A percentile compares a stretch with the other conserved stretches of the same genome.
These are phyloP conservation scores for Phortica magna DNA, from an alignment of 2,888 invertebrate genomes.

Conservation along the genomic window DNA sequence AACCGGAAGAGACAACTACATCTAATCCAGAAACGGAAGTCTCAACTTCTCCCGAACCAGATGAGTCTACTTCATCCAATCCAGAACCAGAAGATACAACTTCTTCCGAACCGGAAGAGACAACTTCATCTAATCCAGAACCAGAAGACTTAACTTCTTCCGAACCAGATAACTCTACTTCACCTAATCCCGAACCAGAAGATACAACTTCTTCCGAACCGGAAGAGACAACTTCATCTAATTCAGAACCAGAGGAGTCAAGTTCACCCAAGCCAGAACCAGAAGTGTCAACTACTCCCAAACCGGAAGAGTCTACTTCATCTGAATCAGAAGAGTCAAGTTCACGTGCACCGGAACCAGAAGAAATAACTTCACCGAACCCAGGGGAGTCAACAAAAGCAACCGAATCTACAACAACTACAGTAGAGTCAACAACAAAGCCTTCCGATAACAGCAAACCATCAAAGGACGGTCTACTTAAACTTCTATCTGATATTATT, in stretches of 20 bases:
- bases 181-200: no score
- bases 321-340: not conserved
- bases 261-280: not conserved
- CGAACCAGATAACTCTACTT: not conserved
- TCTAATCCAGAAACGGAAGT: constrained; percentile 13
- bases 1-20: not conserved
- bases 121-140: not conserved
- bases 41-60: constrained; percentile 24
- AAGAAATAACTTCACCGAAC: not conserved
- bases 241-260: not conserved
- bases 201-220: no score
- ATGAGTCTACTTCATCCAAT: not conserved
- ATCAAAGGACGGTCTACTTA: not conserved
- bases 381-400: not conserved
- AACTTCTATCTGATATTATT: not conserved
- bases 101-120: not conserved
- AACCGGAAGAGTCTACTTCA: not conserved
- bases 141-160: not conserved
- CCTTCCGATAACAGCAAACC: constrained; percentile 16
- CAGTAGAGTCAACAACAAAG: not conserved
- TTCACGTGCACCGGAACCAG: not conserved
- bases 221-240: not conserved
- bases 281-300: constrained; percentile 36
- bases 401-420: constrained; percentile 37
- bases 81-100: constrained; percentile 33